phyloP scores from a whole-genome alignment of 2,797 vertebrate species.

The Cercopithecus petaurista region DNA sequence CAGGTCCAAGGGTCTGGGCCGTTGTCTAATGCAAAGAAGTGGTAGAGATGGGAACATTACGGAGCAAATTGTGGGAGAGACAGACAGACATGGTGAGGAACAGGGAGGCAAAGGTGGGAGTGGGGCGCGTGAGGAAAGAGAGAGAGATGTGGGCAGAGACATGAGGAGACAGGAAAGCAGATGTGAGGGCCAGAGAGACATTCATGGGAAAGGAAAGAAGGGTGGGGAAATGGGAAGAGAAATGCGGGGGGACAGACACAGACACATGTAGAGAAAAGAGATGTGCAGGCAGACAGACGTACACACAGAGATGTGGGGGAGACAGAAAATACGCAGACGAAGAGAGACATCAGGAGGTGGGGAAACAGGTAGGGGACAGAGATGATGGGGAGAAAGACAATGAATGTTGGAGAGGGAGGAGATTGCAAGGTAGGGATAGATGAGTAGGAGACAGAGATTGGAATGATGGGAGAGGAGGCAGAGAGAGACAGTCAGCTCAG shows the following conservation, averaged over 20 bases:
- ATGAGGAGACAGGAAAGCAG: background rate
- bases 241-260: background rate
- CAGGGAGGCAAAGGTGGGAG: background rate
- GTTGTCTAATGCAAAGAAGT: constrained; percentile 81
- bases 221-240: background rate
- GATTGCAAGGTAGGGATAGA: background rate
- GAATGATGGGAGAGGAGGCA: background rate
- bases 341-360: background rate
- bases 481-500: background rate
- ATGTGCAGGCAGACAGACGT: background rate
- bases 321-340: background rate
- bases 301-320: background rate
- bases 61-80: background rate
- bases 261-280: background rate
- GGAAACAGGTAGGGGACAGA: background rate
- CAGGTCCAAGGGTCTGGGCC: constrained; percentile 75
- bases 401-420: background rate
- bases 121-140: background rate
- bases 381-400: background rate
- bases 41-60: background rate
- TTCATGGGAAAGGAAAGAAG: background rate
- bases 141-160: background rate
- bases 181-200: background rate
- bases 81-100: background rate
- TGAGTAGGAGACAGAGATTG: background rate